These are phyloP conservation scores for Dryocosmus kuriphilus DNA, from an alignment of 2,888 invertebrate species.

Conservation along the genomic window DNA sequence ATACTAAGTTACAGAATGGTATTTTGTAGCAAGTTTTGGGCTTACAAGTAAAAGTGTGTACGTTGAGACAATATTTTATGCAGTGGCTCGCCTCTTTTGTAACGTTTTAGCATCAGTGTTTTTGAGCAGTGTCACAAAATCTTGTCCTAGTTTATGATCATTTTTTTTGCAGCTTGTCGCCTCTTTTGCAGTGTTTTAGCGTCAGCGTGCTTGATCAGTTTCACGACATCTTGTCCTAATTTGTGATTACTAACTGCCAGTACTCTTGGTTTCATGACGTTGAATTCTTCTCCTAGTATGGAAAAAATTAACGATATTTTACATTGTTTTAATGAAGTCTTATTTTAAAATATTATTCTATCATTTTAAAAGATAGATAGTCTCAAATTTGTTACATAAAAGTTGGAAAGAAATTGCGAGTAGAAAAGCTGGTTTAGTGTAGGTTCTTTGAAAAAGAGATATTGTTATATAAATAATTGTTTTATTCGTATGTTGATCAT, in stretches of 20 bases:
- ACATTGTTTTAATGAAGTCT: not conserved
- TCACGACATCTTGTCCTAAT: slow-evolving; percentile 78
- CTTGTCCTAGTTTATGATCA: slow-evolving; percentile 78
- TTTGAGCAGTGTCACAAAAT: slow-evolving; percentile 78
- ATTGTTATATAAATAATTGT: too few species aligned
- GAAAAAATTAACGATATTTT: slow-evolving; percentile 14
- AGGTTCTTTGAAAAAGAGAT: too few species aligned
- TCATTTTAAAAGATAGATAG: too few species aligned
- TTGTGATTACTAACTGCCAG: slow-evolving; percentile 79
- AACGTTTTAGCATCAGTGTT: slow-evolving; percentile 77
- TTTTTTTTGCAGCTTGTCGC: slow-evolving; percentile 53
- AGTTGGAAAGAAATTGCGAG: too few species aligned
- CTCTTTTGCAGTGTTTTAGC: slow-evolving; percentile 63
- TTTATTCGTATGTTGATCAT: not conserved
- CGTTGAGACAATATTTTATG: not conserved
- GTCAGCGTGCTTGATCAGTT: slow-evolving; percentile 79
- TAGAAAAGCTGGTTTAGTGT: too few species aligned
- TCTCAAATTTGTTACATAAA: too few species aligned
- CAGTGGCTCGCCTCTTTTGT: slow-evolving; percentile 55
- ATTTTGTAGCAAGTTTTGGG: too few species aligned
- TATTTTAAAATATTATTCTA: slow-evolving; percentile 4
- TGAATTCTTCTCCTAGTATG: slow-evolving; percentile 78
- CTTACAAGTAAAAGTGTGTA: too few species aligned
- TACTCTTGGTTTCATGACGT: slow-evolving; percentile 81
- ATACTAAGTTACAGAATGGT: too few species aligned